These are phyloP conservation scores for Hemibagrus wyckioides DNA, from an alignment of 2,113 vertebrate species.

Conservation along the genomic window DNA sequence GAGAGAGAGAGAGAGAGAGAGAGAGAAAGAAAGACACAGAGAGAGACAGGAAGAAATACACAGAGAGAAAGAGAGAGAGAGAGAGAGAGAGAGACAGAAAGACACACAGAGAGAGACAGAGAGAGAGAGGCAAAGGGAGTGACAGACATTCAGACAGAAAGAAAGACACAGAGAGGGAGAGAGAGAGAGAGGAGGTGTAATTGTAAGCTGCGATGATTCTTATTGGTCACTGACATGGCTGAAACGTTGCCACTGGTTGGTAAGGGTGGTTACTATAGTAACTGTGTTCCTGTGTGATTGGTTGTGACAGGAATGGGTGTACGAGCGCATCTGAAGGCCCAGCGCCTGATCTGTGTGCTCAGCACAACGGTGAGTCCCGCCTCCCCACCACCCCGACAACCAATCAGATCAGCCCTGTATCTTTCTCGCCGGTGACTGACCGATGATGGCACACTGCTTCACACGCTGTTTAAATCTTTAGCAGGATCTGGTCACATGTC, in stretches of 20 bases:
- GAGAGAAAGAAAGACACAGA: too few species aligned
- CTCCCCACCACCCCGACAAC: constrained; percentile 54
- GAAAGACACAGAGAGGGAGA: too few species aligned
- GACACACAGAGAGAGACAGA: too few species aligned
- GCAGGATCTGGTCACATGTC: background rate
- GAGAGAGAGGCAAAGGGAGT: too few species aligned
- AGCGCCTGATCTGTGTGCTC: constrained; percentile 60
- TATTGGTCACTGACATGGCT: background rate
- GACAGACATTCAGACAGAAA: too few species aligned
- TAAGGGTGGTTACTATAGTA: constrained; percentile 55
- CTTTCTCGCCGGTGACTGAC: background rate
- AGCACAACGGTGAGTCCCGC: constrained; percentile 73
- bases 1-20: too few species aligned
- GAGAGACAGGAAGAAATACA: too few species aligned
- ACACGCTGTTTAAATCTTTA: background rate
- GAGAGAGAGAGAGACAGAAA: too few species aligned
- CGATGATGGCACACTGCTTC: background rate
- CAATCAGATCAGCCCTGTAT: constrained; percentile 1
- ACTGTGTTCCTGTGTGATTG: constrained; percentile 69
- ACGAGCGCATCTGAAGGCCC: constrained; percentile 59
- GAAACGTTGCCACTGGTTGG: background rate
- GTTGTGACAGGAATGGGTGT: constrained; percentile 69
- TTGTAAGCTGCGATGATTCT: background rate
- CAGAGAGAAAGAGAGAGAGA: too few species aligned
- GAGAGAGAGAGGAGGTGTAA: background rate